A percentile compares a stretch with the other conserved stretches of the same genome.
These are phyloP conservation scores for Turdus rufiventris DNA, from an alignment of 2,113 vertebrate species.

Conservation along the genomic window DNA sequence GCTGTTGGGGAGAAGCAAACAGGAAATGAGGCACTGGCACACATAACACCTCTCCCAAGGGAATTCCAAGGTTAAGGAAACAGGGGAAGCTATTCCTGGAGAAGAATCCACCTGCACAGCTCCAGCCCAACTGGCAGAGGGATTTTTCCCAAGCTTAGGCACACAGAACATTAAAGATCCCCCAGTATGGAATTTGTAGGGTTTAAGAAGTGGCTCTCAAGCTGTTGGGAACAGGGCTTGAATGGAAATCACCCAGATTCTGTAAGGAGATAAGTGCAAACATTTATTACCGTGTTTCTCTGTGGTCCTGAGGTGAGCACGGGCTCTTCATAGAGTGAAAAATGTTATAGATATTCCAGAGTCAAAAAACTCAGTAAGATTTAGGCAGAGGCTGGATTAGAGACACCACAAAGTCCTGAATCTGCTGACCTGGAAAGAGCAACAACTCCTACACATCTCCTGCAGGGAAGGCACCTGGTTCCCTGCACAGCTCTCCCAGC, in stretches of 20 bases:
- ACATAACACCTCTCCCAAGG: background rate
- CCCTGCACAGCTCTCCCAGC: background rate
- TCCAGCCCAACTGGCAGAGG: background rate
- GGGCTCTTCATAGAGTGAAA: background rate
- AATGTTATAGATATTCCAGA: background rate
- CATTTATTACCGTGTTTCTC: background rate
- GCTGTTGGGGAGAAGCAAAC: background rate
- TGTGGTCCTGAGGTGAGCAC: background rate
- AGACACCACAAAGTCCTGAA: background rate
- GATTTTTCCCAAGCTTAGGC: background rate
- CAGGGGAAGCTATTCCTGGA: background rate
- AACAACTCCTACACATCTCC: background rate
- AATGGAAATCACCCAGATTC: background rate
- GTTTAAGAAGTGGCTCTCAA: background rate
- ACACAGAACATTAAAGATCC: background rate
- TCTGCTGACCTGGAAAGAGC: background rate
- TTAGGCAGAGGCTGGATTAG: background rate
- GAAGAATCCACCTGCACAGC: background rate
- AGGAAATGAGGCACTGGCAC: background rate
- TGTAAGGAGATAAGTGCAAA: background rate
- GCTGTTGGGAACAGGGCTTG: background rate
- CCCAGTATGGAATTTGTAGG: background rate
- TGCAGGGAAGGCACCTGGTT: background rate
- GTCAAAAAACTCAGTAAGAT: background rate
- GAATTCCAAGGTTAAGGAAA: background rate